These are phyloP conservation scores for Pantelozetes paolii DNA, from an alignment of 2,888 invertebrate genomes.

Conservation along the genomic window DNA sequence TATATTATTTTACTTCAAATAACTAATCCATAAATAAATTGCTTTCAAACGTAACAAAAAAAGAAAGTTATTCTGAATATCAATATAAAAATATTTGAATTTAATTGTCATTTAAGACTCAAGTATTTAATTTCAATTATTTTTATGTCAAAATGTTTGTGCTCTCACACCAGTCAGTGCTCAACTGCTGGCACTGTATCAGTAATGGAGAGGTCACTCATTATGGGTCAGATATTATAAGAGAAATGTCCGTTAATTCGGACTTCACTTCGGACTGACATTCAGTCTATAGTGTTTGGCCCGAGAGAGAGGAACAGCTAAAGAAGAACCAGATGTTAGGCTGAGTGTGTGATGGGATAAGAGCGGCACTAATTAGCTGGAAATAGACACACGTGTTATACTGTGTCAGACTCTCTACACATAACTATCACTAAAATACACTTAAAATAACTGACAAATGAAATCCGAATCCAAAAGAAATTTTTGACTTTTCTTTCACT, in stretches of 20 bases:
- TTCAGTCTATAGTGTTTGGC: not conserved
- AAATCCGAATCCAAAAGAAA: not conserved
- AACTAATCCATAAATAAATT: conserved; percentile 29
- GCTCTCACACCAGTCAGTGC: too few relatives aligned
- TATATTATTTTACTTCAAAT: conserved; percentile 2
- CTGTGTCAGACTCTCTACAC: not conserved
- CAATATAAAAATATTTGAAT: not conserved
- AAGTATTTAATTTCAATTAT: not conserved
- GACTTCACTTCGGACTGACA: not conserved
- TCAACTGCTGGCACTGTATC: not conserved
- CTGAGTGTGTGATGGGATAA: conserved; percentile 21
- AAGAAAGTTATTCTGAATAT: not conserved
- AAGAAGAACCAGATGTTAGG: conserved; percentile 15
- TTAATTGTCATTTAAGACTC: conserved; percentile 7
- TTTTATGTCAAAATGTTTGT: not conserved
- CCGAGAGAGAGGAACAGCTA: not conserved
- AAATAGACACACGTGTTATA: conserved; percentile 30
- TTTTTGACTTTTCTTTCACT: not conserved
- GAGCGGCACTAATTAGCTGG: conserved; percentile 27
- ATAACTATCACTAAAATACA: not conserved
- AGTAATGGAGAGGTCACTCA: not conserved
- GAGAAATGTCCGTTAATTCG: not conserved
- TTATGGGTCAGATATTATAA: not conserved
- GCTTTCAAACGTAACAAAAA: not conserved
- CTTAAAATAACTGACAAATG: conserved; percentile 25